These are phyloP conservation scores for Aratinga solstitialis DNA, from an alignment of 2,797 vertebrate genomes.

Conservation along the genomic window DNA sequence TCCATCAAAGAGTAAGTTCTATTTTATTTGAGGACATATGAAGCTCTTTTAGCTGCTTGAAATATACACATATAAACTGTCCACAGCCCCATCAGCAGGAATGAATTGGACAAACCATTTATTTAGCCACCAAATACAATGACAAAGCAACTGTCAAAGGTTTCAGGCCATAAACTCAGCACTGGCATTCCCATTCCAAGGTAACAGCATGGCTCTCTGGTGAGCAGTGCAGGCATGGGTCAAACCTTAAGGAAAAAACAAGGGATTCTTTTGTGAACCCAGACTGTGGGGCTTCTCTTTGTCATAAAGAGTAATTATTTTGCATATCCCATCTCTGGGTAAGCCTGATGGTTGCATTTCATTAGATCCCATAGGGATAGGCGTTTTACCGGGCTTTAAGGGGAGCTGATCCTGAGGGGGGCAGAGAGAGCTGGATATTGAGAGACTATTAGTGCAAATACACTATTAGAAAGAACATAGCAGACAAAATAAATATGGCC, in stretches of 20 bases:
- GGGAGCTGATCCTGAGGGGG: not conserved
- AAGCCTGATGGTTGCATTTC: not conserved
- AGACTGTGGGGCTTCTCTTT: not conserved
- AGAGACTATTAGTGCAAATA: not conserved
- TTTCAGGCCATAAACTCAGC: not conserved
- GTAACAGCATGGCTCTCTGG: not conserved
- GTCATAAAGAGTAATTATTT: conserved; percentile 10
- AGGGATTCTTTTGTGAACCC: not conserved
- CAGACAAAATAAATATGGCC: not conserved
- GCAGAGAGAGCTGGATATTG: not conserved
- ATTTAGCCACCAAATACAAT: not conserved
- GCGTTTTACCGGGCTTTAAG: not conserved
- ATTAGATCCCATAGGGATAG: not conserved
- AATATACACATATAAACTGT: not conserved
- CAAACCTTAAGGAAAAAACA: not conserved
- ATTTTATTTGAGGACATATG: not conserved
- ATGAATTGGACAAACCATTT: not conserved
- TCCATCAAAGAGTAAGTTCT: not conserved
- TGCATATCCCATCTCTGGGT: not conserved
- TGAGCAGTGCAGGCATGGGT: not conserved
- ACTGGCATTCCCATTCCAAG: not conserved
- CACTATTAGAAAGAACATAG: not conserved
- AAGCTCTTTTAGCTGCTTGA: not conserved
- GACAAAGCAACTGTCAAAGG: not conserved
- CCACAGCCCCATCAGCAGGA: not conserved